Base-by-base conservation (phyloP, 2,797 vertebrate genomes). In the Saguinus oedipus region DNA sequence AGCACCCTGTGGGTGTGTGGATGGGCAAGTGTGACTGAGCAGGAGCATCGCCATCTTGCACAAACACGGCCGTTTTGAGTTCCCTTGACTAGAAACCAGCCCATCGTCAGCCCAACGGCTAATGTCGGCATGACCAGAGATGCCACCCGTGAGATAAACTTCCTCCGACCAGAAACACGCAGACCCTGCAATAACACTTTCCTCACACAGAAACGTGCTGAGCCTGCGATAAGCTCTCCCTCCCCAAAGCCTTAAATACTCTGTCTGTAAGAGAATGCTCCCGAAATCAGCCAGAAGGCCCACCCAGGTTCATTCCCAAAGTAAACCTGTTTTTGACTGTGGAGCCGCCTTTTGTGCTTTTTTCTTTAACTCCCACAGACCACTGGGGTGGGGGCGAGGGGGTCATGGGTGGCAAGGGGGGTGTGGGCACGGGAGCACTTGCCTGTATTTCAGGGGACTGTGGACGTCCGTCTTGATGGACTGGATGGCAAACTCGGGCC, bases 371-470 rank as follows among this genome's bases (percentile, higher is more conserved):
- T 17, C 30, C n/a, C 17, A n/a, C 33, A n/a, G 61, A 15, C 15
- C 33, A 68, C 33, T n/a, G 61, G 76, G 4, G 5, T 0, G 0
- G 6, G 61, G 64, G 9, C 17, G 6, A 2, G 33, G 59, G 68
- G 1, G 2, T 36, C 11, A 17, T 20, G 39, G 39, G 0, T 4
- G 15, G 5, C 61, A 64, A 64, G 3, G n/a, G 7, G 33, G 7
- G 4, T 7, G 24, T 8, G 48, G 57, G 53, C 27, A 1, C 20
- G 82, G 79, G 26, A 5, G 33, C 30, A 27, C 98, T 97, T 98
- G 99, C 99, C 99, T 99, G 99, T 99, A 99, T 97, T 99, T 99
- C 95, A 99, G 98, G 79, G 99, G 99, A 97, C 99, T 99, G 99
- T 99, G 99, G 27, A 99, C 99, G 7, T 99, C 99, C 0, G 99